Base-by-base conservation (phyloP, 1,140 invertebrate species). In the Yoshiicerus persimilis region DNA sequence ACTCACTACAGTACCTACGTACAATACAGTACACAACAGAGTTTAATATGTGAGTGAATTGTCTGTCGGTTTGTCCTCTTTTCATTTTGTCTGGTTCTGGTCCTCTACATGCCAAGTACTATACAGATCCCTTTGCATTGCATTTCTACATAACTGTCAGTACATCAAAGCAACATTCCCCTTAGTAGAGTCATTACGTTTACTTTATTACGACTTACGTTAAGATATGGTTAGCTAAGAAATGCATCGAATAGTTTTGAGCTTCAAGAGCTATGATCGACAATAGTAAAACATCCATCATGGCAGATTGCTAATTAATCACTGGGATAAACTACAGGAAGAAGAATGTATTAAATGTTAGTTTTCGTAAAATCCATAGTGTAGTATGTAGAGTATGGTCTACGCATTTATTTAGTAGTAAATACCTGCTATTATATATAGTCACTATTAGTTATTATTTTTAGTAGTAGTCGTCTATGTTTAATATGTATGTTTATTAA, bases 301-400 rank as follows among this genome's bases (percentile, higher is more conserved):
- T 80, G 32, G 75, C 75, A 80, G 75, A 80, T 80, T 80, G 75
- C 75, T 80, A 80, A 80, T 80, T 80, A 80, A 80, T 80, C 75
- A 80, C 32, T 80, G 75, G 32, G 75, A 80, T 80, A 36, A 80
- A 38, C 75, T 80, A 80, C 75, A 80, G 32, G 75, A 80, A 80
- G 75, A 80, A 80, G 32, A 34, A 80, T 36, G 75, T 80, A 70
- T 70, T 70, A 70, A 70, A 70, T 70, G 64, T 70, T 70, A 70
- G 23, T 70, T 70, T 13, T 27, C 27, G 23, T 27, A 27, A 70
- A 64, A 30, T 70, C 23, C 64, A 30, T n/a, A 70, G 27, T 70
- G 47, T 56, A 47, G 41, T 47, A 56, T 56, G 47, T 56, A 56
- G 3, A n/a, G 47, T 47, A 47, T 47, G 16, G 16, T 20, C 41